Evolutionary conservation across 2,888 invertebrate genomes (phyloP), one percentile per base, ranked within the genome.

Genomic region (Margaritifera margaritifera): DNA sequence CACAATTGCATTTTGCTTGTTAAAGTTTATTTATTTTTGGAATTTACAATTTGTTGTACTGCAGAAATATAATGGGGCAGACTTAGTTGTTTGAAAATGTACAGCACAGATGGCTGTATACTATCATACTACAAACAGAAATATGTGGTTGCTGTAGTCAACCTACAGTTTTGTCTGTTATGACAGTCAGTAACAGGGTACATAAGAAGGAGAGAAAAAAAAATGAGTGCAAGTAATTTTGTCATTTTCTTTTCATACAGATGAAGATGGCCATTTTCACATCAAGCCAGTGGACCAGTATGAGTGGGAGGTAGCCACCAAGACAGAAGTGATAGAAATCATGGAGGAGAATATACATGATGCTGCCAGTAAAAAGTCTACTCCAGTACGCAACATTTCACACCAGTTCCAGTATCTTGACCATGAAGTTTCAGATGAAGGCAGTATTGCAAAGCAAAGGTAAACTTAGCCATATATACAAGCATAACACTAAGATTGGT

Each of bases 261-360:
- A 80, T 64, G 80, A 80, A 22, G 72, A 72, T 56, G 84, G 84
- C 6, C 79, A 78, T 59, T 83, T 83, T 62, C 80, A 81, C 64
- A 77, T 84, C 58, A 77, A 76, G 69, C 76, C 80, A 20, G 68
- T 78, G 20, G 75, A 79, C 24, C 78, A 81, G 59, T 64, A 66
- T 11, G 71, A 78, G 20, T 66, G 72, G 58, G 72, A 78, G 27
- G 66, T 66, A 20, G 42, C 67, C 20, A 63, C 52, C n/a, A 64
- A 74, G 61, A 62, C 60, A 53, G 75, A 74, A 25, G 74, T 80
- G 6, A 66, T 81, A 20, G 66, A 77, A 50, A 64, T 71, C 0
- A 66, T 79, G 61, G 58, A 65, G 51, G 65, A 57, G 42, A 61
- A 24, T 19, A 51, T 24, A 22, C 42, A 42, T 19, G 18, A n/a